phyloP scores from a whole-genome alignment of 2,888 invertebrate species.

The Cistogaster globosa region DNA sequence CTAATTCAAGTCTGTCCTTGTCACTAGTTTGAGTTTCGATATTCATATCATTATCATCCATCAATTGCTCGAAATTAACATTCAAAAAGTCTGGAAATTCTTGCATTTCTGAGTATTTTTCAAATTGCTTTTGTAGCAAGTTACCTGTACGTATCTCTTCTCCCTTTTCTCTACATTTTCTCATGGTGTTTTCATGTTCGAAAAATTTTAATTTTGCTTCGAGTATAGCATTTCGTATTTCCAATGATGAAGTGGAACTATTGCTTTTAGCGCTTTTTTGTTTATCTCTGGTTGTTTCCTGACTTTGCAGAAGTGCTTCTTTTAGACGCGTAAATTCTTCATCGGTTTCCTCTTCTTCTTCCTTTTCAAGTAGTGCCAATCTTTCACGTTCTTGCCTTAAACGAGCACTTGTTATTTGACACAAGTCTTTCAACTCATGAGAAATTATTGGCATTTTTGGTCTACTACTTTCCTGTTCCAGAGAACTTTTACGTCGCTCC shows the following conservation, averaged over 20 bases:
- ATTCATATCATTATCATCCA: neutral
- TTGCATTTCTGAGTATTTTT: slow-evolving; percentile 14
- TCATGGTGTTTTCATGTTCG: slow-evolving; percentile 55
- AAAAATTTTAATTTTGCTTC: slow-evolving; percentile 73
- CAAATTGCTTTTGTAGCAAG: slow-evolving; percentile 45
- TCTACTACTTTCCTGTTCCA: slow-evolving; percentile 53
- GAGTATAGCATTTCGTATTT: slow-evolving; percentile 71
- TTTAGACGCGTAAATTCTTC: slow-evolving; percentile 49
- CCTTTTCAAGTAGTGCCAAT: neutral
- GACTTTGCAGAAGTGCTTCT: slow-evolving; percentile 61
- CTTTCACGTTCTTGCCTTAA: neutral
- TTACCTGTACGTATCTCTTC: slow-evolving; percentile 33
- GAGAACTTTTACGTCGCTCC: slow-evolving; percentile 74
- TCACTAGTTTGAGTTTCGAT: neutral
- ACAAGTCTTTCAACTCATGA: slow-evolving; percentile 63
- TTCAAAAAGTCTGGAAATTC: slow-evolving; percentile 45
- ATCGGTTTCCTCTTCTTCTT: slow-evolving; percentile 46
- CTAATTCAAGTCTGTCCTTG: neutral
- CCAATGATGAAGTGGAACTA: slow-evolving; percentile 37
- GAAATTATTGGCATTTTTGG: slow-evolving; percentile 72
- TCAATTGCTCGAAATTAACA: slow-evolving; percentile 38
- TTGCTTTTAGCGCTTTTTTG: slow-evolving; percentile 25
- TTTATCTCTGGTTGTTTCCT: neutral
- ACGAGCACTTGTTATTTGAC: slow-evolving; percentile 14
- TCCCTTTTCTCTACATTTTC: slow-evolving; percentile 47